A percentile compares a stretch with the other conserved stretches of the same genome.
These are phyloP conservation scores for Oceanites oceanicus DNA, from an alignment of 2,113 vertebrate genomes.

Conservation along the genomic window DNA sequence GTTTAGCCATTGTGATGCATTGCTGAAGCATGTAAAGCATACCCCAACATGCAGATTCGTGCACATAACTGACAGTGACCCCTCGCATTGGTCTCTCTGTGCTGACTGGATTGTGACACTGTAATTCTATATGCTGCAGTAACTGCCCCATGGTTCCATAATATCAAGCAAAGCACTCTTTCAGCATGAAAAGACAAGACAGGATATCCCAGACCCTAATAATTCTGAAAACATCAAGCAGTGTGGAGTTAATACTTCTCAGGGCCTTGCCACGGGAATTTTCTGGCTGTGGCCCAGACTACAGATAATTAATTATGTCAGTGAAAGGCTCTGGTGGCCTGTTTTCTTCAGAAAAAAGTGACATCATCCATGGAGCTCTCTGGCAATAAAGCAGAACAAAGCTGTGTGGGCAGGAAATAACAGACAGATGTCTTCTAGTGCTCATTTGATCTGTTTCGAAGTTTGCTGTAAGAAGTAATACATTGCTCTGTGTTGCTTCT, in stretches of 20 bases:
- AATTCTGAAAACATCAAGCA: conserved; percentile 65
- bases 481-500: conserved; percentile 31
- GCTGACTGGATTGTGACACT: conserved; percentile 23
- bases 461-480: conserved; percentile 47
- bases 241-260: conserved; percentile 72
- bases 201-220: conserved; percentile 50
- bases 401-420: conserved; percentile 79
- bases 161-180: conserved; percentile 57
- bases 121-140: conserved; percentile 26
- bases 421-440: conserved; percentile 77
- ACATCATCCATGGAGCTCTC: conserved; percentile 78
- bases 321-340: conserved; percentile 77
- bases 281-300: conserved; percentile 75
- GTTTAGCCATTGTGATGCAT: conserved; percentile 31
- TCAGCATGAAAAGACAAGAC: conserved; percentile 41
- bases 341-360: conserved; percentile 80
- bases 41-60: conserved; percentile 40
- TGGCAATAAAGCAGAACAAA: conserved; percentile 80
- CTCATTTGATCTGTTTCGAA: conserved; percentile 76
- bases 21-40: conserved; percentile 30
- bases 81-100: conserved; percentile 12
- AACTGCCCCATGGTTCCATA: conserved; percentile 22
- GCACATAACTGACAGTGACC: conserved; percentile 31
- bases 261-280: conserved; percentile 70
- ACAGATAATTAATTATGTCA: conserved; percentile 85